A percentile compares a stretch with the other conserved stretches of the same genome.
phyloP scores from a whole-genome alignment of 2,113 vertebrate species.

The Ploceus nigricollis region DNA sequence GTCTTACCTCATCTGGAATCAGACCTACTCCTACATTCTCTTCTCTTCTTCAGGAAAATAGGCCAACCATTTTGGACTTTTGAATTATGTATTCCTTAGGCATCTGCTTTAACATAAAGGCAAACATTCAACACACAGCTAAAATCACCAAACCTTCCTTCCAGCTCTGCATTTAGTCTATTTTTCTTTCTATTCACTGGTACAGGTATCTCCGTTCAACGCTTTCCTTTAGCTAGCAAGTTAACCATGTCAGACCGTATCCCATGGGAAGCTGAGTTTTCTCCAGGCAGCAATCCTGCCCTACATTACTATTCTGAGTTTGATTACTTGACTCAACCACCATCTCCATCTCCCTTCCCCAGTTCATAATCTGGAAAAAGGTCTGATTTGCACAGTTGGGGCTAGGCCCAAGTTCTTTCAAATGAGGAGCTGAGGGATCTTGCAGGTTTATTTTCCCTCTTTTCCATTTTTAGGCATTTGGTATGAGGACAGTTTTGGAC shows the following conservation, averaged over 20 bases:
- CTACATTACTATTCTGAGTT: background rate
- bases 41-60: constrained; percentile 30
- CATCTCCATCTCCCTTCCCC: background rate
- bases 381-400: background rate
- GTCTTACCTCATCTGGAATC: constrained; percentile 40
- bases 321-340: background rate
- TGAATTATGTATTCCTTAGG: constrained; percentile 38
- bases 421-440: background rate
- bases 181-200: background rate
- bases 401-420: background rate
- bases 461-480: background rate
- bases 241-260: background rate
- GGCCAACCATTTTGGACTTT: constrained; percentile 8
- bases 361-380: background rate
- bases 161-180: background rate
- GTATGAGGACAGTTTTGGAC: background rate
- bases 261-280: background rate
- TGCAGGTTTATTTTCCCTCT: background rate
- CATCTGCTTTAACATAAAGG: background rate
- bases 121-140: background rate
- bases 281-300: background rate
- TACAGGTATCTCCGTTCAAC: background rate
- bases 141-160: background rate
- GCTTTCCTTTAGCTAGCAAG: background rate
- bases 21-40: constrained; percentile 8